phyloP scores from a whole-genome alignment of 2,113 vertebrate species.

The Crotalus helleri region DNA sequence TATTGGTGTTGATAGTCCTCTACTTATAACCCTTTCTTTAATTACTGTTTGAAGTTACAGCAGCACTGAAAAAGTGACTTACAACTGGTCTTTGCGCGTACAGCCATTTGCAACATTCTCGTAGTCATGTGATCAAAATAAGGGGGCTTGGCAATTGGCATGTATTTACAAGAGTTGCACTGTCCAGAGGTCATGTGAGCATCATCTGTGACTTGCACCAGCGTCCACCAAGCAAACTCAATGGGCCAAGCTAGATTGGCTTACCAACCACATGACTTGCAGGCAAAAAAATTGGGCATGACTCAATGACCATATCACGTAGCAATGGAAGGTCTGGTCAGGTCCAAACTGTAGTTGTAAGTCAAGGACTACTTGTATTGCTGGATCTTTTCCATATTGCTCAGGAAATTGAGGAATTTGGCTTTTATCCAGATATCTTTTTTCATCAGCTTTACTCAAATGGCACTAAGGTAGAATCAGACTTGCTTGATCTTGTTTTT shows the following conservation, averaged over 20 bases:
- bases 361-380: background rate
- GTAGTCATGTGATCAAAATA: background rate
- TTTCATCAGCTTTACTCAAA: background rate
- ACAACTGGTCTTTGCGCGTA: background rate
- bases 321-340: no score
- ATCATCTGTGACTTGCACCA: background rate
- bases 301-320: no score
- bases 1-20: background rate
- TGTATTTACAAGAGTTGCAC: background rate
- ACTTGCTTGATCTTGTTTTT: background rate
- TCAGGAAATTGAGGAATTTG: constrained; percentile 51
- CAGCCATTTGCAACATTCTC: background rate
- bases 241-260: no score
- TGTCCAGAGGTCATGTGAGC: background rate
- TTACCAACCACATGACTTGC: no score
- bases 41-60: background rate
- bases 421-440: constrained; percentile 45
- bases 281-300: no score
- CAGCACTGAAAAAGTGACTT: background rate
- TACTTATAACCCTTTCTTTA: background rate
- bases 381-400: constrained; percentile 43
- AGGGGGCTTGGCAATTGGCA: background rate
- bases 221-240: no score
- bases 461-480: background rate
- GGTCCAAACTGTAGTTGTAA: no score